Percentiles rank a stretch among this genome's conserved stretches.
Conservation (phyloP, 1,140 invertebrate species). For the Branchinecta lindahli region DNA sequence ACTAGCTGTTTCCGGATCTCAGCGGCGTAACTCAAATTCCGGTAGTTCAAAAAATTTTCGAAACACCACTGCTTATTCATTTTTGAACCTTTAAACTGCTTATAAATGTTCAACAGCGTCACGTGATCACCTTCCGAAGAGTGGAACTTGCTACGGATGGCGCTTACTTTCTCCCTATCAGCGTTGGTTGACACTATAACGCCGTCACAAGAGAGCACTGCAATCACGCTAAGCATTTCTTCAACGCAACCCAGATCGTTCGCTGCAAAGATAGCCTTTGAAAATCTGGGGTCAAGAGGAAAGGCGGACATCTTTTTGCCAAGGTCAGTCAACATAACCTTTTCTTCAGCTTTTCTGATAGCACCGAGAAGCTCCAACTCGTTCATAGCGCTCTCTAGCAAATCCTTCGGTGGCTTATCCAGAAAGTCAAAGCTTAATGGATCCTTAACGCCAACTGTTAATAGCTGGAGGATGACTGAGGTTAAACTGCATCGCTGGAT, state of each 20-base stretch:
- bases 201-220: slow-evolving; percentile 49
- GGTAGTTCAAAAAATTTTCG: slow-evolving; percentile 70
- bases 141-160: slow-evolving; percentile 59
- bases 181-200: slow-evolving; percentile 37
- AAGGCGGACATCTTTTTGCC: slow-evolving; percentile 78
- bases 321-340: slow-evolving; percentile 48
- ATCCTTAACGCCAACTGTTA: slow-evolving; percentile 63
- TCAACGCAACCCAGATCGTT: slow-evolving; percentile 63
- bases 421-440: slow-evolving; percentile 77
- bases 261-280: slow-evolving; percentile 64
- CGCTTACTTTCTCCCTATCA: slow-evolving; percentile 47
- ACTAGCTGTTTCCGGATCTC: slow-evolving; percentile 68
- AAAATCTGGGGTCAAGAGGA: slow-evolving; percentile 77
- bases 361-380: slow-evolving; percentile 58
- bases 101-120: slow-evolving; percentile 75
- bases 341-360: slow-evolving; percentile 37
- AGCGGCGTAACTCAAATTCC: slow-evolving; percentile 65
- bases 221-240: slow-evolving; percentile 56
- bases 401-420: slow-evolving; percentile 58
- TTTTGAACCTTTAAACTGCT: slow-evolving; percentile 51
- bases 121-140: slow-evolving; percentile 82
- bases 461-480: slow-evolving; percentile 58
- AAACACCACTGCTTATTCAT: slow-evolving; percentile 76
- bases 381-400: slow-evolving; percentile 46
- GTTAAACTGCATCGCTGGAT: slow-evolving; percentile 63